A percentile compares a stretch with the other conserved stretches of the same genome.
phyloP scores from a whole-genome alignment of 1,140 invertebrate genomes.

The Cardiocondyla obscurior region DNA sequence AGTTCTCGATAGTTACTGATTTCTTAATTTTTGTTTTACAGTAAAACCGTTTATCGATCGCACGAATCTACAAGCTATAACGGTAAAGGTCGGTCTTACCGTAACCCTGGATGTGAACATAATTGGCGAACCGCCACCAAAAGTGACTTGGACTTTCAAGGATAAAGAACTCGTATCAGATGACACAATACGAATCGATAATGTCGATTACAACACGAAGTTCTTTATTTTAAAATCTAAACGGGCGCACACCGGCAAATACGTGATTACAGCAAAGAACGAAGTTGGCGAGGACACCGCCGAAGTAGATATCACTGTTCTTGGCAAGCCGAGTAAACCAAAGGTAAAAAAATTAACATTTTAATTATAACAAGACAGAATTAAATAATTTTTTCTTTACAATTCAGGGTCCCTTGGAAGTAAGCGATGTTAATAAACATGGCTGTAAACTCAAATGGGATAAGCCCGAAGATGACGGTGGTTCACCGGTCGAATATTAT shows the following conservation, averaged over 20 bases:
- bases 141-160: constrained; percentile 94
- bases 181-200: constrained; percentile 91
- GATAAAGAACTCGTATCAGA: constrained; percentile 88
- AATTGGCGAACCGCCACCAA: constrained; percentile 96
- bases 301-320: constrained; percentile 94
- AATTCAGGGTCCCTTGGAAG: constrained; percentile 94
- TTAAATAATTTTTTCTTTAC: constrained; percentile 70
- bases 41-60: constrained; percentile 97
- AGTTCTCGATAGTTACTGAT: background rate
- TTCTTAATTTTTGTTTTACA: constrained; percentile 77
- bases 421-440: constrained; percentile 96
- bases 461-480: constrained; percentile 96
- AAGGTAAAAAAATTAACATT: constrained; percentile 70
- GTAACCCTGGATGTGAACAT: constrained; percentile 96
- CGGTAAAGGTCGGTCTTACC: constrained; percentile 95
- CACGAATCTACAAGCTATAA: constrained; percentile 92
- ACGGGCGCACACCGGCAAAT: constrained; percentile 94
- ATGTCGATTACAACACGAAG: constrained; percentile 95
- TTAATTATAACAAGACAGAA: background rate
- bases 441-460: constrained; percentile 97
- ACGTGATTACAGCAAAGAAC: constrained; percentile 96
- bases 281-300: constrained; percentile 97
- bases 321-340: constrained; percentile 86
- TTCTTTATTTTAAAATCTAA: constrained; percentile 93
- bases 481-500: constrained; percentile 96